phyloP scores from a whole-genome alignment of 2,797 vertebrate species.

The Sylvia borin region DNA sequence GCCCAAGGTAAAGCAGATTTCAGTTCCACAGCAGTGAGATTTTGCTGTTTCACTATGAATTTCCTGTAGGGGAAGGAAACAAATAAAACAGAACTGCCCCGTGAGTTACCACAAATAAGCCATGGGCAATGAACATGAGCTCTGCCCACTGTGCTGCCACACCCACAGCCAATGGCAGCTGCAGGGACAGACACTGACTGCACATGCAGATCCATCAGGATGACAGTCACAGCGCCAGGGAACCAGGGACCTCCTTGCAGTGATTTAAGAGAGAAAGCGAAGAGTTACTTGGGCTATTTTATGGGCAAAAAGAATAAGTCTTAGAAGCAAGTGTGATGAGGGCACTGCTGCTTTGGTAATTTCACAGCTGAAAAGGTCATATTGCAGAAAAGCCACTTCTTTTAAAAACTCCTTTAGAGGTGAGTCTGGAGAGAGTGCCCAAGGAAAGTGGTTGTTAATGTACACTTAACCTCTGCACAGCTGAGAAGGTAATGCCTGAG shows the following conservation, averaged over 20 bases:
- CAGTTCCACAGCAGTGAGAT: background rate
- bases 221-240: background rate
- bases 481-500: background rate
- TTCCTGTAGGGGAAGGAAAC: background rate
- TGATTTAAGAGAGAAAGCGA: background rate
- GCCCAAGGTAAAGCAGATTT: background rate
- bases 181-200: no score
- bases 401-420: background rate
- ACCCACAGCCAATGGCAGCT: background rate
- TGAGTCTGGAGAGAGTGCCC: background rate
- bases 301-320: background rate
- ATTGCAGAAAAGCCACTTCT: background rate
- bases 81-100: background rate
- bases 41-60: background rate
- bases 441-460: background rate
- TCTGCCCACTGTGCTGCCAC: no score
- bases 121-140: rapidly evolving
- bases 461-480: background rate
- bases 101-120: background rate
- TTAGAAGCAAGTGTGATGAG: background rate
- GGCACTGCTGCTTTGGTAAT: background rate
- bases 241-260: rapidly evolving
- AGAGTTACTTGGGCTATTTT: background rate
- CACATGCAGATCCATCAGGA: background rate
- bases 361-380: conserved; percentile 8